Evolutionary conservation across 2,113 vertebrate species (phyloP).

Genomic region (Myiozetetes cayanensis): DNA sequence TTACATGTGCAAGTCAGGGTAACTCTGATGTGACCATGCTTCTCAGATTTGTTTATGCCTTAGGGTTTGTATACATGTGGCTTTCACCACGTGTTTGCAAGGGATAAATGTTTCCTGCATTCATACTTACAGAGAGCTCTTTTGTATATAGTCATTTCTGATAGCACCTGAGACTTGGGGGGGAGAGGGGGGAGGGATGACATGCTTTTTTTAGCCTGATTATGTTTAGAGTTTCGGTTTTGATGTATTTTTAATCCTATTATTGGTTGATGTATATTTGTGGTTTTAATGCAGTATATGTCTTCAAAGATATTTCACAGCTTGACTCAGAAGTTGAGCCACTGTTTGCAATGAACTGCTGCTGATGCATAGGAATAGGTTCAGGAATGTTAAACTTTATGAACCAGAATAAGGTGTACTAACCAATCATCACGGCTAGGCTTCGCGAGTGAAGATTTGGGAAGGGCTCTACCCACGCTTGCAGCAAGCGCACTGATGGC

Average conservation of each 20-base stretch:
- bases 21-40: background rate
- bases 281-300: background rate
- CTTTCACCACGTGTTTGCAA: background rate
- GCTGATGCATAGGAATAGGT: background rate
- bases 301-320: constrained; percentile 20
- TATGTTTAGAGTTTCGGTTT: constrained; percentile 1
- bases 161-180: background rate
- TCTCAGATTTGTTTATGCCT: constrained; percentile 24
- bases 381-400: background rate
- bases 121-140: background rate
- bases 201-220: background rate
- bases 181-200: background rate
- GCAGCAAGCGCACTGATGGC: too few relatives aligned
- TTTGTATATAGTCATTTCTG: background rate
- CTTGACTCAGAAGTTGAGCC: background rate
- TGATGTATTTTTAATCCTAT: constrained; percentile 18
- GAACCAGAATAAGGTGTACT: background rate
- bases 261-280: background rate
- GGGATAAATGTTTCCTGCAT: background rate
- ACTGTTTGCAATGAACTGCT: background rate
- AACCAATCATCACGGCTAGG: background rate
- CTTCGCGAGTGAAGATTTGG: too few relatives aligned
- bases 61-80: background rate
- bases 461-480: too few relatives aligned
- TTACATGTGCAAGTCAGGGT: background rate